These are phyloP conservation scores for Epinotia demarniana DNA, from an alignment of 2,888 invertebrate species.

Conservation along the genomic window DNA sequence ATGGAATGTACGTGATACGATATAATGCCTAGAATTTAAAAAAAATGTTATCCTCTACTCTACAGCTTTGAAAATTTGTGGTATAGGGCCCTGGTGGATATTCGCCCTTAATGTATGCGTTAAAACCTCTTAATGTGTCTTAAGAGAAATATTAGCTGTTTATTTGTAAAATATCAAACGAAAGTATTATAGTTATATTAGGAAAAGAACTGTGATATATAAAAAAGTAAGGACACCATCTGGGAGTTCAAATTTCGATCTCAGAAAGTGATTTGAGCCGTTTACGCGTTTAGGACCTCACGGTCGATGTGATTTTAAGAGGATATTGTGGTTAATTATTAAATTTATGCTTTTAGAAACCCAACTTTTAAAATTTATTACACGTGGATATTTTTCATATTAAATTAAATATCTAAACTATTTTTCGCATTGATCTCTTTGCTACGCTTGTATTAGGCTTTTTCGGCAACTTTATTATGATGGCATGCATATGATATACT, in stretches of 20 bases:
- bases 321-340: conserved; percentile 41
- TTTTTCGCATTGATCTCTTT: conserved; percentile 2
- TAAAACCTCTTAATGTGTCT: conserved; percentile 59
- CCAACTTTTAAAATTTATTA: conserved; percentile 4
- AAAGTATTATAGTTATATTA: conserved; percentile 80
- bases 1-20: no score
- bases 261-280: conserved; percentile 73
- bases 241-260: conserved; percentile 75
- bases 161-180: conserved; percentile 56
- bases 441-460: conserved; percentile 3
- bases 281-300: conserved; percentile 54
- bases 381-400: conserved; percentile 15
- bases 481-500: neutral
- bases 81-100: no score
- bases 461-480: neutral
- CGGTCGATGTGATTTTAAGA: conserved; percentile 49
- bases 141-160: conserved; percentile 47
- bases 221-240: conserved; percentile 75
- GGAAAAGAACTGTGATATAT: conserved; percentile 81
- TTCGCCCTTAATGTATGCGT: conserved; percentile 61
- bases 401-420: conserved; percentile 7
- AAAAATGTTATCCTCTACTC: no score
- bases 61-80: no score
- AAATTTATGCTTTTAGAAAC: conserved; percentile 23
- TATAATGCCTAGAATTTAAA: no score